Percentiles rank a stretch among this genome's conserved stretches.
phyloP scores from a whole-genome alignment of 2,113 vertebrate species.

The Mus spicilegus region DNA sequence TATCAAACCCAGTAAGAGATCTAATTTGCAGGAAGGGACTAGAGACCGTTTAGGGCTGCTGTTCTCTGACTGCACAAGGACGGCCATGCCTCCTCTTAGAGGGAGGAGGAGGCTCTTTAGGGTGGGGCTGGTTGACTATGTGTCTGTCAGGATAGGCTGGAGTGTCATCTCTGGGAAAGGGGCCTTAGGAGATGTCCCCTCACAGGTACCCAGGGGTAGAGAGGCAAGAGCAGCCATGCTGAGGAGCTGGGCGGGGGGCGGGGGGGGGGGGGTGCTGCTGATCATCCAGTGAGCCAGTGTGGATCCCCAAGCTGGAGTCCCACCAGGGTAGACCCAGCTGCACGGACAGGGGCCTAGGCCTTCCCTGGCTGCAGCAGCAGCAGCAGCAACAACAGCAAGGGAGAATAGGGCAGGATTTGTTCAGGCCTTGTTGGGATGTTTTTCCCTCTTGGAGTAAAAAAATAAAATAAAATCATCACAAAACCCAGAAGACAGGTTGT shows the following conservation, averaged over 20 bases:
- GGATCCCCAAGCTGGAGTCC: background rate
- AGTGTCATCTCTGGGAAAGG: slow-evolving; percentile 51
- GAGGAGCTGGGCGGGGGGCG: background rate
- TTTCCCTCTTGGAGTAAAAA: slow-evolving; percentile 37
- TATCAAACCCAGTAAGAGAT: background rate
- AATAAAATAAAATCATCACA: slow-evolving; percentile 57
- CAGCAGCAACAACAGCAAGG: no score
- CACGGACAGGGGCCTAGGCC: background rate
- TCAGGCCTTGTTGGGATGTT: background rate
- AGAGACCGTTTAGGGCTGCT: background rate
- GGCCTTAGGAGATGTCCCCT: background rate
- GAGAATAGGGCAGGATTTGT: background rate
- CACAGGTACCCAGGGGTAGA: background rate
- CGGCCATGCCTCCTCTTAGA: background rate
- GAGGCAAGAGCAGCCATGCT: background rate
- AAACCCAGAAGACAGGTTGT: slow-evolving; percentile 70
- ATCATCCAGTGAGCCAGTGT: background rate
- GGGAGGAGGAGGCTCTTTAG: slow-evolving; percentile 67
- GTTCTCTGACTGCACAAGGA: background rate
- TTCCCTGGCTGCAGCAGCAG: background rate
- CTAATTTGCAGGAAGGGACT: background rate
- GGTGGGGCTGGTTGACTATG: slow-evolving; percentile 26
- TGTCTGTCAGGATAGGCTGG: slow-evolving; percentile 47
- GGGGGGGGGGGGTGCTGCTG: background rate
- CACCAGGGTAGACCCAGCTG: background rate